Evolutionary conservation across 1,140 invertebrate species (phyloP), one percentile per base, ranked within the genome.

Genomic region (Bombus affinis): DNA sequence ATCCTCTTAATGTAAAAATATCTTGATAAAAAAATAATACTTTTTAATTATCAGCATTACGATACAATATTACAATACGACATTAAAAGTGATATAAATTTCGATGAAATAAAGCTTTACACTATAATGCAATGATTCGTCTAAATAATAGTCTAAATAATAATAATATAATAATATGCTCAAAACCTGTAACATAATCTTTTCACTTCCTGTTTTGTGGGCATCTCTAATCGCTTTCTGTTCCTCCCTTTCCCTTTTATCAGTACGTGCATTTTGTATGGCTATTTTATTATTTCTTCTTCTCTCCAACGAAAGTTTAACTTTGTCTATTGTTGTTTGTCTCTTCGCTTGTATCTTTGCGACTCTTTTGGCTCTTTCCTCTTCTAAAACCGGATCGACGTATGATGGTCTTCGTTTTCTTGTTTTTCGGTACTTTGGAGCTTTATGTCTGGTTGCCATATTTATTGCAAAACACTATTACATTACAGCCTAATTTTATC

Each of bases 361-460:
- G 35, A 92, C 71, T 84, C 75, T 91, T 62, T 81, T 85, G 37
- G 44, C 76, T 57, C 9, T 80, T 74, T 82, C 88, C 81, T 92
- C 88, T 57, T 90, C 76, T 79, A 80, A 72, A 9, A 74, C 1
- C 0, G 59, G 53, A 82, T 89, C 74, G 13, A 76, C 62, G n/a
- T 74, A 39, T 25, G 78, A 74, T 32, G 15, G 4, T n/a, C 82
- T 78, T 13, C 73, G 73, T 81, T 83, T 76, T 5, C 8, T 59
- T 37, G 74, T 35, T 32, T 77, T 77, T 22, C 37, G 44, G 5
- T 42, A 15, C 37, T 77, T 87, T 15, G 6, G 25, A 42, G 32
- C 59, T 83, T 78, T 96, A 95, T 83, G 96, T 96, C 3, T 28
- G 9, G 37, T 47, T 25, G 2, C 5, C 85, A 86, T 82, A 62